A percentile compares a stretch with the other conserved stretches of the same genome.
These are phyloP conservation scores for Propithecus coquereli DNA, from an alignment of 2,113 vertebrate genomes.

Conservation along the genomic window DNA sequence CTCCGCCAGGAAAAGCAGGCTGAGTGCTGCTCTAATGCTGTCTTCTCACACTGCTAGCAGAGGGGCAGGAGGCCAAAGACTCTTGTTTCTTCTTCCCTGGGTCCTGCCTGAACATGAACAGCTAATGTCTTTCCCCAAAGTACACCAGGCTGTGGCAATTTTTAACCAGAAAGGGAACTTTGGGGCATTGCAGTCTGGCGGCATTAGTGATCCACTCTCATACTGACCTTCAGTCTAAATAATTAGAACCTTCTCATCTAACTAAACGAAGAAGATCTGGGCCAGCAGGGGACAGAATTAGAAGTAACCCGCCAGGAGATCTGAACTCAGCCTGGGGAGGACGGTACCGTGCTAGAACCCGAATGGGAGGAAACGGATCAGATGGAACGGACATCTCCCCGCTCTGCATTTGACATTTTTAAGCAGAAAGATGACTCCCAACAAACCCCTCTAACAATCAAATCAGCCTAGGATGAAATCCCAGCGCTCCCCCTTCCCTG, in stretches of 20 bases:
- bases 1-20: neutral
- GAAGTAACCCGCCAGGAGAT: neutral
- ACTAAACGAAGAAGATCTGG: conserved; percentile 32
- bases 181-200: neutral
- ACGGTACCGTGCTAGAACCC: neutral
- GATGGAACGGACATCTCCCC: neutral
- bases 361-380: neutral
- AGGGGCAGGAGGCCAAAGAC: neutral
- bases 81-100: neutral
- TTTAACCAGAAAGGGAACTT: neutral
- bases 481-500: neutral
- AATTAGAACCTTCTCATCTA: neutral
- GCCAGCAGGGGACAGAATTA: conserved; percentile 41
- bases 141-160: neutral
- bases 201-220: neutral
- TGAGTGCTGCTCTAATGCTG: neutral
- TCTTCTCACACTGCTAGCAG: neutral
- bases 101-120: too few species aligned
- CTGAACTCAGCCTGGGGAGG: neutral
- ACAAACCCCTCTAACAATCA: neutral
- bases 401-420: neutral
- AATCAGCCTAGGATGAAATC: neutral
- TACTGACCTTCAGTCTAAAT: conserved; percentile 50
- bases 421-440: conserved; percentile 4
- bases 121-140: neutral